These are phyloP conservation scores for Drosophila truncata DNA, from an alignment of 1,140 invertebrate species.

Conservation along the genomic window DNA sequence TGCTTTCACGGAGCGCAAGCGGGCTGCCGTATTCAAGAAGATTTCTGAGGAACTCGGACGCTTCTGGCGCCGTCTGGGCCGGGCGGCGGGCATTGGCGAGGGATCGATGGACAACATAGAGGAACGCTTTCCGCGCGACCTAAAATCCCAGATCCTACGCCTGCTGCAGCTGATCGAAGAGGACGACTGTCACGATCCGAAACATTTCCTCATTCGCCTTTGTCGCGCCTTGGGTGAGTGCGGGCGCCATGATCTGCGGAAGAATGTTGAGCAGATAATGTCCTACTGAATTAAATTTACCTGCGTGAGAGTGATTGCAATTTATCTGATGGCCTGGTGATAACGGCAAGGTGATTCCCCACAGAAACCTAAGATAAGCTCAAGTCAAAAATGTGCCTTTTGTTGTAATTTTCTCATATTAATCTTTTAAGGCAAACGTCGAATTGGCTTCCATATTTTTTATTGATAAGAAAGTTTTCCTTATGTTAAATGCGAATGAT, in stretches of 20 bases:
- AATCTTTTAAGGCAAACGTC: not conserved
- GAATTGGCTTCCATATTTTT: not conserved
- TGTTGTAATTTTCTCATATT: not conserved
- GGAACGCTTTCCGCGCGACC: slow-evolving; percentile 64
- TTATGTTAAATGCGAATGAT: not conserved
- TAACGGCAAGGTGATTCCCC: slow-evolving; percentile 9
- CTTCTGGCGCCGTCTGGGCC: slow-evolving; percentile 86
- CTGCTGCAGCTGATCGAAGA: slow-evolving; percentile 69
- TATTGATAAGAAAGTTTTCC: not conserved
- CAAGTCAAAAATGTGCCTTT: slow-evolving; percentile 1
- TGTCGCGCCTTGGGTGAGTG: slow-evolving; percentile 62
- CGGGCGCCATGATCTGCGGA: slow-evolving; percentile 72
- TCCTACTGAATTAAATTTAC: slow-evolving; percentile 41
- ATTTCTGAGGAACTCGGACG: slow-evolving; percentile 85
- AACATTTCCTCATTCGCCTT: slow-evolving; percentile 55
- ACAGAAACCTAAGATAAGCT: not conserved
- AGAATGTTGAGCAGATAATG: slow-evolving; percentile 73
- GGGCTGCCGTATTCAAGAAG: slow-evolving; percentile 63
- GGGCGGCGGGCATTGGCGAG: slow-evolving; percentile 85
- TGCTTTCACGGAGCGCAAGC: slow-evolving; percentile 63
- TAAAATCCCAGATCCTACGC: slow-evolving; percentile 63
- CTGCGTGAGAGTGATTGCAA: not conserved
- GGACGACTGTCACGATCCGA: slow-evolving; percentile 70
- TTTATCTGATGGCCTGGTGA: slow-evolving; percentile 2
- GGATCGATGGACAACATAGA: slow-evolving; percentile 86